Percentiles rank a stretch among this genome's conserved stretches.
Evolutionary conservation across 1,140 invertebrate species (phyloP).

Genomic region (Formica selysi): DNA sequence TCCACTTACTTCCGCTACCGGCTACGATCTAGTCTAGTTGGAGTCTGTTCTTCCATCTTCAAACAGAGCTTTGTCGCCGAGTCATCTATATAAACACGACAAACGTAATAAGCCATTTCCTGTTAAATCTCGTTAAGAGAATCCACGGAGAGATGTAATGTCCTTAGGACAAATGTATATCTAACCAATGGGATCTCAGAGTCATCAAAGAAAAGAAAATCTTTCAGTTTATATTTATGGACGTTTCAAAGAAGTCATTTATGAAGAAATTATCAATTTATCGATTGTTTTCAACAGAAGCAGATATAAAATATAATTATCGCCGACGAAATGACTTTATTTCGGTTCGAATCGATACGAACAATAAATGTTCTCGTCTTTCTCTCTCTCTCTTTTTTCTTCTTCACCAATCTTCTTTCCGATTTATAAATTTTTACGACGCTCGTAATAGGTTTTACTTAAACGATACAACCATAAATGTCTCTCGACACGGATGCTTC

Average conservation of each 20-base stretch:
- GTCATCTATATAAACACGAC: conserved; percentile 52
- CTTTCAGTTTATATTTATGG: no score
- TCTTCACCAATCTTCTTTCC: background rate
- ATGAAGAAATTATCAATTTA: background rate
- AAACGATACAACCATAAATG: conserved; percentile 48
- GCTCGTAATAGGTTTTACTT: conserved; percentile 48
- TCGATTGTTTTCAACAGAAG: background rate
- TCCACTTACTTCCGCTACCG: background rate
- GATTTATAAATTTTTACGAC: conserved; percentile 55
- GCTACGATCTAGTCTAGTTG: background rate
- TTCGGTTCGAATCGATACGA: background rate
- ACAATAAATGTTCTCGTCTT: conserved; percentile 4
- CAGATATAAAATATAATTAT: conserved; percentile 20
- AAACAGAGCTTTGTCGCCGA: conserved; percentile 59
- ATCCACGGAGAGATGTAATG: conserved; percentile 14
- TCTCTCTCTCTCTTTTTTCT: no score
- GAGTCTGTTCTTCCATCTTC: conserved; percentile 29
- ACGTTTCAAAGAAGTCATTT: no score
- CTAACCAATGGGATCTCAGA: conserved; percentile 3
- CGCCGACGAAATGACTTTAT: conserved; percentile 7
- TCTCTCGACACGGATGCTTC: conserved; percentile 34
- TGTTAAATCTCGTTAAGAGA: conserved; percentile 67
- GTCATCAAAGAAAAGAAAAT: no score
- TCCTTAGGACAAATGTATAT: background rate
- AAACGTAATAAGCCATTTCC: conserved; percentile 53